Evolutionary conservation across 2,113 vertebrate genomes (phyloP).

Genomic region (Lagopus leucura): DNA sequence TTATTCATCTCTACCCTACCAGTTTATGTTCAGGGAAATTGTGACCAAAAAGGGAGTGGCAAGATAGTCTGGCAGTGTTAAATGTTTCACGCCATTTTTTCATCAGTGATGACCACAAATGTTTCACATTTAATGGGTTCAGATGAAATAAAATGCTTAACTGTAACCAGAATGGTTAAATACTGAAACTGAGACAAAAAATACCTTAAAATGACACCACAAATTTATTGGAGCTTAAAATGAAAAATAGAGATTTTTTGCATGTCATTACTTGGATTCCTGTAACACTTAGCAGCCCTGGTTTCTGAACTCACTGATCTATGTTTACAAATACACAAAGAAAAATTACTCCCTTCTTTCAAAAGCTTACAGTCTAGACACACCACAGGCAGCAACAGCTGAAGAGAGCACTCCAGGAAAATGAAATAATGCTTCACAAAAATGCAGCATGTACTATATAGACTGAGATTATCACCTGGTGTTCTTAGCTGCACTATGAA

Average conservation of each 20-base stretch:
- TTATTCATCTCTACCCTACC: background rate
- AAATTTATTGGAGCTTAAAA: background rate
- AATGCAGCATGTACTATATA: background rate
- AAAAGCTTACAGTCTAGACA: background rate
- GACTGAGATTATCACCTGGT: background rate
- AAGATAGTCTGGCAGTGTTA: background rate
- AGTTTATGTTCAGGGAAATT: background rate
- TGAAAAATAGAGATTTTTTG: background rate
- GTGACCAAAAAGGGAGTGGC: background rate
- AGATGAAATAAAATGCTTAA: background rate
- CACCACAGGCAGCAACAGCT: background rate
- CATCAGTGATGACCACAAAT: background rate
- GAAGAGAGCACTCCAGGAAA: background rate
- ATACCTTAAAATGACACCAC: background rate
- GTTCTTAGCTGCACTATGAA: background rate
- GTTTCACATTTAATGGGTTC: background rate
- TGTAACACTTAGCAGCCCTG: background rate
- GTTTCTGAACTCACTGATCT: background rate
- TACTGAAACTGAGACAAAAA: background rate
- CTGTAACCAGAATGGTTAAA: background rate
- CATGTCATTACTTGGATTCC: background rate
- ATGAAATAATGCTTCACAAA: background rate
- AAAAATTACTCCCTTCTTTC: background rate
- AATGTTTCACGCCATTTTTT: background rate
- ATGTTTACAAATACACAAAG: background rate